These are phyloP conservation scores for Nothoprocta perdicaria DNA, from an alignment of 2,113 vertebrate genomes.

Conservation along the genomic window DNA sequence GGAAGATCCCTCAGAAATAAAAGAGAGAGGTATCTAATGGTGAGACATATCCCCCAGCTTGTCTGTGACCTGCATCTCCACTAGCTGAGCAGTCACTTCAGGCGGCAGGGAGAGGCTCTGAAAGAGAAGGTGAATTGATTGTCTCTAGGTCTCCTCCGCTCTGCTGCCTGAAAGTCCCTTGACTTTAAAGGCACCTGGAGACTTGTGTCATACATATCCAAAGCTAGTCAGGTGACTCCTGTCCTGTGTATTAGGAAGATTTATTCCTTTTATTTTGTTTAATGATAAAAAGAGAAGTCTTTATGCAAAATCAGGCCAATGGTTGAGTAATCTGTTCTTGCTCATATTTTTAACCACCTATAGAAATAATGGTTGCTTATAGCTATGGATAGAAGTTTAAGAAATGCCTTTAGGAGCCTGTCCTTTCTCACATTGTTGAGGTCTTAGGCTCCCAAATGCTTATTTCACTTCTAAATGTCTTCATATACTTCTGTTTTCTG, in stretches of 20 bases:
- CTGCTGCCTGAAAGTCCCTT: not conserved
- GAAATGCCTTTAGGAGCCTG: not conserved
- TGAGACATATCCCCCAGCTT: fast-evolving
- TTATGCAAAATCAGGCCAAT: not conserved
- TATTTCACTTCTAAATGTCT: not conserved
- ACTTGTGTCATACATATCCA: not conserved
- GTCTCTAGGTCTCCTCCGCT: not conserved
- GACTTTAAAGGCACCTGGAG: not conserved
- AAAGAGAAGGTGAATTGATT: not conserved
- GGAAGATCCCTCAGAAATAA: not conserved
- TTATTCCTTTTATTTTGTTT: not conserved
- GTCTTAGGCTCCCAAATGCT: not conserved
- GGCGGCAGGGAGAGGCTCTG: not conserved
- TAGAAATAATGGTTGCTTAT: not conserved
- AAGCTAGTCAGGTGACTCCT: not conserved
- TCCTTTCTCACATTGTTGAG: not conserved
- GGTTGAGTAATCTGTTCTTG: not conserved
- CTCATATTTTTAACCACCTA: not conserved
- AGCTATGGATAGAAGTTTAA: not conserved
- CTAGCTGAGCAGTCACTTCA: not conserved
- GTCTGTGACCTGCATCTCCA: not conserved
- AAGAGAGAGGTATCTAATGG: not conserved
- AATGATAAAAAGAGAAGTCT: not conserved
- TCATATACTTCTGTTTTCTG: not conserved
- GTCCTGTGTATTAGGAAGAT: not conserved